phyloP scores from a whole-genome alignment of 2,113 vertebrate genomes.

The Coryphaenoides rupestris region DNA sequence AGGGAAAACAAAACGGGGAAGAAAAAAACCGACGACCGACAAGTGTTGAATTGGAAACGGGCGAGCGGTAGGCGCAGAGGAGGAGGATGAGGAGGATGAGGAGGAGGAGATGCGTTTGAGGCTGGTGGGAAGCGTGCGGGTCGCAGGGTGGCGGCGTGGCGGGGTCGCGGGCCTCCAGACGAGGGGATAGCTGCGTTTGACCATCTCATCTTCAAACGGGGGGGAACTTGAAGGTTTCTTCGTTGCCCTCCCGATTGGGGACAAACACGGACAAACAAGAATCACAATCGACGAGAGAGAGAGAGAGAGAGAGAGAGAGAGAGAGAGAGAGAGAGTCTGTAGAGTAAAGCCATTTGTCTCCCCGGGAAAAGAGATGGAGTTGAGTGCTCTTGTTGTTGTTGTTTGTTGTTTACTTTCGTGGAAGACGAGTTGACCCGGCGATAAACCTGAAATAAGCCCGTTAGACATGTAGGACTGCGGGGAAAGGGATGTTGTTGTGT shows the following conservation, averaged over 20 bases:
- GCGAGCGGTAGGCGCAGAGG: too few relatives aligned
- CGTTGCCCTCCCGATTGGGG: constrained; percentile 46
- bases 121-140: constrained; percentile 57
- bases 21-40: too few relatives aligned
- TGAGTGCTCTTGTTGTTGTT: constrained; percentile 40
- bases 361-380: constrained; percentile 43
- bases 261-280: constrained; percentile 32
- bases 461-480: constrained; percentile 8
- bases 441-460: constrained; percentile 25
- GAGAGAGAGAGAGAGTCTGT: too few relatives aligned
- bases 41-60: too few relatives aligned
- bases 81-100: constrained; percentile 59
- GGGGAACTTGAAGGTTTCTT: constrained; percentile 63
- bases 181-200: constrained; percentile 57
- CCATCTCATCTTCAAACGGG: constrained; percentile 61
- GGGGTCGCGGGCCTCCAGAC: too few relatives aligned
- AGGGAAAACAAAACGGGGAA: constrained; percentile 60
- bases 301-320: too few relatives aligned
- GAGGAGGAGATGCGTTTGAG: constrained; percentile 59
- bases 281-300: constrained; percentile 39
- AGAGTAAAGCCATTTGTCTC: constrained; percentile 43
- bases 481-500: not conserved
- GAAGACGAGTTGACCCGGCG: constrained; percentile 31
- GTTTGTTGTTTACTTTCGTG: constrained; percentile 28
- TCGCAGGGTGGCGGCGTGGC: constrained; percentile 50